phyloP scores from a whole-genome alignment of 1,140 invertebrate genomes.

The Halictus rubicundus region DNA sequence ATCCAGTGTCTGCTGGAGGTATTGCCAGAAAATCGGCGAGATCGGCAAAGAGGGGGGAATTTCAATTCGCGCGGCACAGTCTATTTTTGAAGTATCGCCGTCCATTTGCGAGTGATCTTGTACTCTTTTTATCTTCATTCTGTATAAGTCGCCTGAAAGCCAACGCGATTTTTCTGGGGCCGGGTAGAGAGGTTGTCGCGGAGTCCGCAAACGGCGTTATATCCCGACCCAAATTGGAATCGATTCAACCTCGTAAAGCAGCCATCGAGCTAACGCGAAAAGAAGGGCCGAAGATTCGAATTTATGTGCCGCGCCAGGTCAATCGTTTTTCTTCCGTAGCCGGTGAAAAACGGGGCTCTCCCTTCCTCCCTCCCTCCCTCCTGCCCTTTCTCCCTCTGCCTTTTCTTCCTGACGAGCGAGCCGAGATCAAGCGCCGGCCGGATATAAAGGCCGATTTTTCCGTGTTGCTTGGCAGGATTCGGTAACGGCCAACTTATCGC shows the following conservation, averaged over 20 bases:
- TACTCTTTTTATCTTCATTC: not conserved
- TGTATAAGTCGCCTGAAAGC: not conserved
- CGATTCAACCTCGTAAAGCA: conserved; percentile 51
- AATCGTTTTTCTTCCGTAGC: conserved; percentile 30
- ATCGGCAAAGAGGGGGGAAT: too few relatives aligned
- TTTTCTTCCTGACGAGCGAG: not conserved
- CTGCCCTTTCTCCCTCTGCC: too few relatives aligned
- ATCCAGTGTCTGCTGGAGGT: too few relatives aligned
- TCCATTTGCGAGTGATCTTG: not conserved
- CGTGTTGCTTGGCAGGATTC: conserved; percentile 7
- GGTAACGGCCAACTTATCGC: conserved; percentile 10
- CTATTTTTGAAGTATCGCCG: not conserved
- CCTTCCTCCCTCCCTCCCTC: too few relatives aligned
- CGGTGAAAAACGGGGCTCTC: not conserved
- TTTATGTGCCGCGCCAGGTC: conserved; percentile 25
- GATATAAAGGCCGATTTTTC: conserved; percentile 10
- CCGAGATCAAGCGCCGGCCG: not conserved
- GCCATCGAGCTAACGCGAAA: conserved; percentile 33
- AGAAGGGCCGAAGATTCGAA: conserved; percentile 36
- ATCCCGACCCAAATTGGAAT: conserved; percentile 48
- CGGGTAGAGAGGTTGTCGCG: conserved; percentile 7
- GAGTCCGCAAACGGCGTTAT: conserved; percentile 34
- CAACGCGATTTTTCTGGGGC: not conserved
- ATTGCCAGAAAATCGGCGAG: too few relatives aligned
- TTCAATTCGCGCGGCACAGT: too few relatives aligned